phyloP scores from a whole-genome alignment of 2,113 vertebrate species.

The Laticauda laticaudata region DNA sequence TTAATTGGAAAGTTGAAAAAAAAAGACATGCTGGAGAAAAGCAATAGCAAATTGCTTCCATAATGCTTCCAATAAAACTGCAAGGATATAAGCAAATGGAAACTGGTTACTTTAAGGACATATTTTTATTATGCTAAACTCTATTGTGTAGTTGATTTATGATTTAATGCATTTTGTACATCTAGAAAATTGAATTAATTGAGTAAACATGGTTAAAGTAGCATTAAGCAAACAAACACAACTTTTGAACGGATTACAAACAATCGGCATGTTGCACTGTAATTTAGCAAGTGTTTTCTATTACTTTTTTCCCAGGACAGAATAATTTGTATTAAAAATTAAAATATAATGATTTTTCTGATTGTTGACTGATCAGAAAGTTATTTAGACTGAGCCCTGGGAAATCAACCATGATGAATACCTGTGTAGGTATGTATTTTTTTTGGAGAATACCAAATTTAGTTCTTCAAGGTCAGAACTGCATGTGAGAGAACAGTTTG shows the following conservation, averaged over 20 bases:
- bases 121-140: background rate
- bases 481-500: background rate
- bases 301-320: conserved; percentile 65
- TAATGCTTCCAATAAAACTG: background rate
- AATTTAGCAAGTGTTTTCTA: conserved; percentile 55
- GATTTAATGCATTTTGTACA: background rate
- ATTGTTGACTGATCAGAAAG: conserved; percentile 68
- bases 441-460: background rate
- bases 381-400: conserved; percentile 10
- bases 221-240: conserved; percentile 1
- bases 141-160: background rate
- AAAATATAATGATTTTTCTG: conserved; percentile 68
- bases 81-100: background rate
- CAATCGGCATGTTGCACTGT: conserved; percentile 50
- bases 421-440: background rate
- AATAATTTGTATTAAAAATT: conserved; percentile 68
- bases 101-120: background rate
- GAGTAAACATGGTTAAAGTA: background rate
- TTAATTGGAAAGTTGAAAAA: background rate
- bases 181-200: background rate
- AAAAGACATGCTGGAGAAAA: background rate
- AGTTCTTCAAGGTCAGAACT: background rate
- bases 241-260: conserved; percentile 48
- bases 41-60: background rate
- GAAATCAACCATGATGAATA: background rate